Conservation (phyloP, 30 jellyfish, hydroid and myxozoan species). For the Hydractinia echinata region DNA sequence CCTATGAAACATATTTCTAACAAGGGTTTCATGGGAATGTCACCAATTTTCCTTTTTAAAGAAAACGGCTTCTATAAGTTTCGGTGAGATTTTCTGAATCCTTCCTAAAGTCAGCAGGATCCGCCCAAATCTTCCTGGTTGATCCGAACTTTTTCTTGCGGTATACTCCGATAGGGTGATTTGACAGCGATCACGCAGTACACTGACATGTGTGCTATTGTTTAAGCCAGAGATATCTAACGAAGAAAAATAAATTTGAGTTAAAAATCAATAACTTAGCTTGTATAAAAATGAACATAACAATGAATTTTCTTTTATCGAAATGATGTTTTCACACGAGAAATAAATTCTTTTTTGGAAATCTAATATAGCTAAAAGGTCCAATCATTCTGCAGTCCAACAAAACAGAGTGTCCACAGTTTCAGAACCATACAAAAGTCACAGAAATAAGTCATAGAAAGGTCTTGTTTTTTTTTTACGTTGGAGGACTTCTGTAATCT, state of each 20-base stretch:
- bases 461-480: too few relatives aligned
- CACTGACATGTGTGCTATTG: constrained; percentile 48
- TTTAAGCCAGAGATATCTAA: constrained; percentile 55
- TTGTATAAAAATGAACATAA: too few relatives aligned
- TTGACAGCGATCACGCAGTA: constrained; percentile 65
- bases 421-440: too few relatives aligned
- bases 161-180: constrained; percentile 58
- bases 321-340: too few relatives aligned
- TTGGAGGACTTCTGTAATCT: too few relatives aligned
- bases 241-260: background rate
- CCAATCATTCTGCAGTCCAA: too few relatives aligned
- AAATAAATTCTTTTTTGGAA: too few relatives aligned
- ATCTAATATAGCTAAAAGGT: too few relatives aligned
- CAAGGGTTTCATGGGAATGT: constrained; percentile 60
- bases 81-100: constrained; percentile 48
- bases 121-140: constrained; percentile 64
- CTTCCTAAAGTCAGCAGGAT: constrained; percentile 46
- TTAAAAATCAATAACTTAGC: background rate
- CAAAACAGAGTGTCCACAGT: too few relatives aligned
- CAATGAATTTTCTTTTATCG: too few relatives aligned
- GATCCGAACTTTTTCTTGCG: constrained; percentile 47
- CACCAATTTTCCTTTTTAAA: constrained; percentile 71
- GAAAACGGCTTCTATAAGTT: constrained; percentile 62
- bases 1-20: constrained; percentile 57
- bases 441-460: too few relatives aligned